Base-by-base conservation (phyloP, 1,140 invertebrate species). In the Lucilia sericata region DNA sequence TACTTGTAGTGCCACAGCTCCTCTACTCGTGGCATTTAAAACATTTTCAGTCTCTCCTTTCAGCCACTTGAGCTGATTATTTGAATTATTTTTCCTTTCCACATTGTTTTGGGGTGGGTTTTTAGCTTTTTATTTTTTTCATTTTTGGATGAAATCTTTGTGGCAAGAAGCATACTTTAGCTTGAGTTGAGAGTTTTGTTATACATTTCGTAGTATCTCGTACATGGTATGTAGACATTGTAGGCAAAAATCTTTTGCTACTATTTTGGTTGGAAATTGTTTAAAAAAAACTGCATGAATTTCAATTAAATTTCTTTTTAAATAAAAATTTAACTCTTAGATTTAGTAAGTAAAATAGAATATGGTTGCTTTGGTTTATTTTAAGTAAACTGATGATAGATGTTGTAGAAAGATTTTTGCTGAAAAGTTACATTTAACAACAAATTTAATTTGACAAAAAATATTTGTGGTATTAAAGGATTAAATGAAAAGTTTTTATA, bases 11-110 rank as follows among this genome's bases (percentile, higher is more conserved):
- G 36, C 51, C 17, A 55, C 75, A 9, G 7, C 17, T 21, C 17
- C 65, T 21, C 65, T 70, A 70, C 65, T 70, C 21, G 17, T 70
- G 65, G 65, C 42, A 80, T 80, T 80, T 51, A 49, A 80, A 80
- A 80, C 42, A 80, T 80, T 80, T 80, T 51, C 42, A 80, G 76
- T 51, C 76, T 49, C 76, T 80, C 42, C 76, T 80, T 49, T 80
- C 76, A 80, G 76, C 76, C 76, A 80, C 76, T 80, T 80, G 76
- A 80, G 76, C 76, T 80, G 76, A 80, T 80, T 80, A 80, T 80
- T 80, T 49, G 76, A 80, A 80, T 80, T 80, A 80, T 80, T 80
- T 80, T 80, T 80, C 76, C 76, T 49, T 80, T 80, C 76, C 76
- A 80, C 42, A 80, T 80, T 21, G 42, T 21, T 80, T 49, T 80